Evolutionary conservation across 2,797 vertebrate genomes (phyloP).

Genomic region (Lates japonicus): DNA sequence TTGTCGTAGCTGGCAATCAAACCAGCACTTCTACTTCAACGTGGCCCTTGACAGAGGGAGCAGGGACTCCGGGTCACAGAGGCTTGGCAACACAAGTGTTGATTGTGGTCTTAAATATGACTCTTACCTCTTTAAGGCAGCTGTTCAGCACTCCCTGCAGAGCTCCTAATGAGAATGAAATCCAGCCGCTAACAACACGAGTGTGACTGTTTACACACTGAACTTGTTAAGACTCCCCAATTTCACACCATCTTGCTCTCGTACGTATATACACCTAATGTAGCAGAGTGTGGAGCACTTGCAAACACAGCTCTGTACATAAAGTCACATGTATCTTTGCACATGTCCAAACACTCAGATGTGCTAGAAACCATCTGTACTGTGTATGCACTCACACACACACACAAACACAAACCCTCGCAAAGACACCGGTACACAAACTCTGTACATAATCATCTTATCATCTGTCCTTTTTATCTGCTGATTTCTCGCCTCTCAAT

Average conservation of each 20-base stretch:
- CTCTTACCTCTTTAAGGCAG: conserved; percentile 79
- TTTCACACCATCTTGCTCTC: conserved; percentile 26
- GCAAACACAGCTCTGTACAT: conserved; percentile 9
- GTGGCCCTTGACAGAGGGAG: neutral
- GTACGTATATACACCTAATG: neutral
- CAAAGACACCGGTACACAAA: conserved; percentile 4
- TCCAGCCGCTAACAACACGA: conserved; percentile 70
- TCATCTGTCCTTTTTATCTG: conserved; percentile 57
- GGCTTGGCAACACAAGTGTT: conserved; percentile 14
- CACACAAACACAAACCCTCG: neutral
- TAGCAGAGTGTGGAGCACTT: conserved; percentile 1
- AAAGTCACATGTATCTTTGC: conserved; percentile 7
- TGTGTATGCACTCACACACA: neutral
- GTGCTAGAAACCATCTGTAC: conserved; percentile 19
- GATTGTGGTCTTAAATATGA: conserved; percentile 71
- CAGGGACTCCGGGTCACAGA: neutral
- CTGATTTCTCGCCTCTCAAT: conserved; percentile 41
- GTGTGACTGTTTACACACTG: conserved; percentile 49
- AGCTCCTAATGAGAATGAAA: conserved; percentile 80
- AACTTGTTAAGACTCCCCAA: conserved; percentile 57
- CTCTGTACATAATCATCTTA: conserved; percentile 28
- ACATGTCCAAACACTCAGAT: conserved; percentile 19
- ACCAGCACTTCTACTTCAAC: neutral
- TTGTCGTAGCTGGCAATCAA: neutral
- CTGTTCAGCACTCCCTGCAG: conserved; percentile 78